Evolutionary conservation across 2,797 vertebrate genomes (phyloP), one percentile per base, ranked within the genome.

Genomic region (Menidia menidia): DNA sequence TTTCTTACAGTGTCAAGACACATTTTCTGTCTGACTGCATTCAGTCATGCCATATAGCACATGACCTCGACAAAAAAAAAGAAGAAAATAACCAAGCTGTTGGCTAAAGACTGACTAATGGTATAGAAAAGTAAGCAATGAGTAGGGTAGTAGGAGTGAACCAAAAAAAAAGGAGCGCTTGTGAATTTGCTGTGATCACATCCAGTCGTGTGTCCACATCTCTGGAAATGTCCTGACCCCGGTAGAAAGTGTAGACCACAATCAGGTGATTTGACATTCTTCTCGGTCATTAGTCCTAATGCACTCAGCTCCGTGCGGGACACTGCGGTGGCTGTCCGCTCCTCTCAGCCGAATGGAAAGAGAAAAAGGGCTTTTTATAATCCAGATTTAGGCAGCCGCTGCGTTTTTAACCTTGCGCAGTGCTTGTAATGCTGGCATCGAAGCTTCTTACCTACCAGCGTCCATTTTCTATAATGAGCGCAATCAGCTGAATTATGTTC

Each of bases 341-440:
- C 79, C 87, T 92, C 77, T 91, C 81, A 80, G 35, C 82, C 92
- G 87, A 92, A 93, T 89, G 87, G 73, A 90, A 81, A 77, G 56
- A 73, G 53, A 77, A 82, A 81, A 82, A 81, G 68, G 60, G 83
- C 58, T 89, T 92, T 92, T 85, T 75, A 88, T 92, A 90, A 93
- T 92, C 91, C 90, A 74, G 82, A 90, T 91, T 88, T 88, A 79
- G 71, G 50, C 64, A 84, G 85, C 75, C 59, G 54, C 63, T 60
- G 75, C 67, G 64, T 89, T 85, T 82, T 71, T 42, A 75, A 55
- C 75, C 35, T 85, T 43, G 67, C 77, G 4, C 6, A 48, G 32
- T 47, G 14, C 64, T 81, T 82, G 78, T 74, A 60, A 30, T 42
- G 53, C 60, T 60, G 52, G 70, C 71, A 70, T 83, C 56, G 65